Percentiles rank a stretch among this genome's conserved stretches.
These are phyloP conservation scores for Amblyornis subalaris DNA, from an alignment of 2,113 vertebrate species.

Conservation along the genomic window DNA sequence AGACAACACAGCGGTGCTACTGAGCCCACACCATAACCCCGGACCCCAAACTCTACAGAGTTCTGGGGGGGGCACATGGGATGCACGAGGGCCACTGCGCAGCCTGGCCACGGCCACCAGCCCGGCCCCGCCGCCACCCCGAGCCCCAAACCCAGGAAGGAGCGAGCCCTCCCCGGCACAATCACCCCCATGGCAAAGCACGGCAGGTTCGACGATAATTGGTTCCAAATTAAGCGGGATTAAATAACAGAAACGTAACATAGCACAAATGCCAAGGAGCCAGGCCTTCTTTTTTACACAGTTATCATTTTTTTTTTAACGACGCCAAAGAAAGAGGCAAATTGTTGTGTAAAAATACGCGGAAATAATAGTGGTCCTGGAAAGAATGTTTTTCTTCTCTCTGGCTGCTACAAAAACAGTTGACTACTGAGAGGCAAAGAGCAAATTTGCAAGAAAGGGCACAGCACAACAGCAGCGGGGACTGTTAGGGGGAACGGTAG, in stretches of 20 bases:
- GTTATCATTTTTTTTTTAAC: conserved; percentile 24
- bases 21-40: background rate
- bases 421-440: conserved; percentile 70
- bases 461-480: conserved; percentile 52
- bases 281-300: conserved; percentile 42
- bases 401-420: conserved; percentile 66
- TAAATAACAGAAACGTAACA: conserved; percentile 29
- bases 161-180: background rate
- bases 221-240: conserved; percentile 55
- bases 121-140: background rate
- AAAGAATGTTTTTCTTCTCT: conserved; percentile 70
- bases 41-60: fast-evolving
- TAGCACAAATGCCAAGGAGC: conserved; percentile 1
- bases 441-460: conserved; percentile 69
- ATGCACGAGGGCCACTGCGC: background rate
- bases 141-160: background rate
- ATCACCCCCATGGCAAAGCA: background rate
- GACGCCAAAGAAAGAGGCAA: conserved; percentile 50
- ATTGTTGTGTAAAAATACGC: conserved; percentile 72
- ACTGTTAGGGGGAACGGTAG: conserved; percentile 59
- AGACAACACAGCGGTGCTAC: fast-evolving
- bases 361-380: conserved; percentile 63
- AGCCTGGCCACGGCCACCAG: background rate
- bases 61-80: background rate
- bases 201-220: conserved; percentile 1